These are phyloP conservation scores for Corythornis cristatus DNA, from an alignment of 2,113 vertebrate species.

Conservation along the genomic window DNA sequence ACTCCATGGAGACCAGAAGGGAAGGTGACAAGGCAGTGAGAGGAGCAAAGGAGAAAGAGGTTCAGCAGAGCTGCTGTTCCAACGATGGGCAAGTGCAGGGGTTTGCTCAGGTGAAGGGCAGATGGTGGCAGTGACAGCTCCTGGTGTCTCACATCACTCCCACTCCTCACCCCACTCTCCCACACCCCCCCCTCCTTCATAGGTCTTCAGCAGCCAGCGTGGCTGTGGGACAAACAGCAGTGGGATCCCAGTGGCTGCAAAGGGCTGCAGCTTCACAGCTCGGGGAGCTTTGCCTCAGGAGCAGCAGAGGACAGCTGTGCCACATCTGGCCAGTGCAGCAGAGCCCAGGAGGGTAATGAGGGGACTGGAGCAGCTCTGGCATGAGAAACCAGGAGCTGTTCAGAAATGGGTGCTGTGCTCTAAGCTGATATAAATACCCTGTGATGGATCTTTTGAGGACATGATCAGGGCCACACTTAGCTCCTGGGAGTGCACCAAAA, in stretches of 20 bases:
- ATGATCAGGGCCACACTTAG: neutral
- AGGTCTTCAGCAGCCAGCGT: neutral
- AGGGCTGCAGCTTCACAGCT: neutral
- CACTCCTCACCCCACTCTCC: neutral
- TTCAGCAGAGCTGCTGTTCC: neutral
- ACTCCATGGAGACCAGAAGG: neutral
- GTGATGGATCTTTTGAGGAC: neutral
- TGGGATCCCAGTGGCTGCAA: neutral
- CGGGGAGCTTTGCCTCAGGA: neutral
- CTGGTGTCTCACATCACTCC: neutral
- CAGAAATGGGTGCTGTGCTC: rapidly evolving
- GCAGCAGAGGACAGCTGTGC: neutral
- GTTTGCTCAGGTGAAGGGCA: neutral
- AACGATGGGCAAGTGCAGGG: neutral
- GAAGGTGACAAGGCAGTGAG: neutral
- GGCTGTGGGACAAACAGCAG: neutral
- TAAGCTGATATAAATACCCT: neutral
- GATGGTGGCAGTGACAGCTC: neutral
- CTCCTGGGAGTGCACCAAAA: neutral
- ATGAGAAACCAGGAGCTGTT: neutral
- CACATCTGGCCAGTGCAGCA: neutral
- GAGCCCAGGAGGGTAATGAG: neutral
- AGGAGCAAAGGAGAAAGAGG: neutral
- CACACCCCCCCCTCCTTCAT: neutral
- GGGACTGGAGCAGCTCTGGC: neutral